These are phyloP conservation scores for Ectobius pallidus DNA, from an alignment of 2,888 invertebrate genomes.

Conservation along the genomic window DNA sequence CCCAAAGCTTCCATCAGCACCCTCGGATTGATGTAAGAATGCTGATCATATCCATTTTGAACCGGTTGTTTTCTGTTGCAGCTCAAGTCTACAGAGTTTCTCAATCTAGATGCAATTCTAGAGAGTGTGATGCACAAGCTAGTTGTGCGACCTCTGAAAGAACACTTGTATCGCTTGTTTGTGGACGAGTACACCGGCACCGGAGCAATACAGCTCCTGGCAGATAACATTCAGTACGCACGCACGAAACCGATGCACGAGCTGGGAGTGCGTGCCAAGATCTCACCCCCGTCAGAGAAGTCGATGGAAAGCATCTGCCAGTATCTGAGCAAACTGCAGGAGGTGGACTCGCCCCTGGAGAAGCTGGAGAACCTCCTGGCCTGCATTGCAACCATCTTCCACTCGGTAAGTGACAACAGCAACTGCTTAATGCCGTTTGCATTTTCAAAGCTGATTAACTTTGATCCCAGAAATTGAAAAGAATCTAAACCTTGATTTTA, in stretches of 20 bases:
- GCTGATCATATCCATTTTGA: too few species aligned
- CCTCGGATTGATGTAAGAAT: too few species aligned
- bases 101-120: constrained; percentile 93
- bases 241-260: constrained; percentile 71
- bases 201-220: constrained; percentile 74
- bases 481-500: too few species aligned
- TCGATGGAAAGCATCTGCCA: constrained; percentile 79
- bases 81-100: constrained; percentile 87
- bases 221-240: constrained; percentile 72
- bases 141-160: constrained; percentile 84
- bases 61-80: too few species aligned
- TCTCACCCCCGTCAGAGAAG: constrained; percentile 75
- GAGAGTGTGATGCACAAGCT: constrained; percentile 94
- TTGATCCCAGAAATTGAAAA: too few species aligned
- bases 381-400: constrained; percentile 86
- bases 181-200: constrained; percentile 85
- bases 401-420: constrained; percentile 64
- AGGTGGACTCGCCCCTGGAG: constrained; percentile 89
- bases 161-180: constrained; percentile 82
- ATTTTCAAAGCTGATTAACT: too few species aligned
- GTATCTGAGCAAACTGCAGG: constrained; percentile 82
- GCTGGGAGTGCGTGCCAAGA: constrained; percentile 74
- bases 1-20: too few species aligned
- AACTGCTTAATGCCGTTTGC: too few species aligned
- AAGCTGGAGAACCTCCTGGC: constrained; percentile 91